phyloP scores from a whole-genome alignment of 1,140 invertebrate genomes.

The Luehdorfia chinensis region DNA sequence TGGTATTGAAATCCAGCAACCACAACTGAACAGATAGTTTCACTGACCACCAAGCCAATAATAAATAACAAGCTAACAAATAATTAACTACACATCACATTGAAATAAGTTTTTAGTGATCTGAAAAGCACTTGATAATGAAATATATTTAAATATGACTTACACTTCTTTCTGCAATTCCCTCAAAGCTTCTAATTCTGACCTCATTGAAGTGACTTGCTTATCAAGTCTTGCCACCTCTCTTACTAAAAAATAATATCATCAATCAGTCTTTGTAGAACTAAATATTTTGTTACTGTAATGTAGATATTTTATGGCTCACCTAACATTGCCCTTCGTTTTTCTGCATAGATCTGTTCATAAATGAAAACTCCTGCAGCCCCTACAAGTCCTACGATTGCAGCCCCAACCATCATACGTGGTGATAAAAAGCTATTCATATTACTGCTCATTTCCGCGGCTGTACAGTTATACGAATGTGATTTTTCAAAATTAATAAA shows the following conservation, averaged over 20 bases:
- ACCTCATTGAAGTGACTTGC: constrained; percentile 72
- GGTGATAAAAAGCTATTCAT: constrained; percentile 43
- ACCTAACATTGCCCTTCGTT: constrained; percentile 74
- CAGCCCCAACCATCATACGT: constrained; percentile 72
- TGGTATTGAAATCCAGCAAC: no score
- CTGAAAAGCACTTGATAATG: no score
- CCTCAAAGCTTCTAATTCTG: constrained; percentile 74
- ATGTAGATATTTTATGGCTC: constrained; percentile 17
- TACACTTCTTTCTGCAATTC: constrained; percentile 71
- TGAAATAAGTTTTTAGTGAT: no score
- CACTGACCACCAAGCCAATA: no score
- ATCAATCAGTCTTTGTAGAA: constrained; percentile 7
- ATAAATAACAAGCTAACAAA: no score
- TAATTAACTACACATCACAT: no score
- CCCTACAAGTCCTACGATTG: constrained; percentile 80
- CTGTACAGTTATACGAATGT: no score
- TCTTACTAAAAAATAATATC: constrained; percentile 42
- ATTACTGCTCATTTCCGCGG: constrained; percentile 24
- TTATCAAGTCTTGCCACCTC: constrained; percentile 76
- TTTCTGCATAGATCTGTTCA: constrained; percentile 79
- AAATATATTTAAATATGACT: constrained; percentile 24
- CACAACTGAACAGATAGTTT: no score
- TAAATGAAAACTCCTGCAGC: constrained; percentile 81
- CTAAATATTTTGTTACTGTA: neutral
- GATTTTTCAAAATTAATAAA: no score